Evolutionary conservation across 2,113 vertebrate species (phyloP), one percentile per base, ranked within the genome.

Genomic region (Tichodroma muraria): DNA sequence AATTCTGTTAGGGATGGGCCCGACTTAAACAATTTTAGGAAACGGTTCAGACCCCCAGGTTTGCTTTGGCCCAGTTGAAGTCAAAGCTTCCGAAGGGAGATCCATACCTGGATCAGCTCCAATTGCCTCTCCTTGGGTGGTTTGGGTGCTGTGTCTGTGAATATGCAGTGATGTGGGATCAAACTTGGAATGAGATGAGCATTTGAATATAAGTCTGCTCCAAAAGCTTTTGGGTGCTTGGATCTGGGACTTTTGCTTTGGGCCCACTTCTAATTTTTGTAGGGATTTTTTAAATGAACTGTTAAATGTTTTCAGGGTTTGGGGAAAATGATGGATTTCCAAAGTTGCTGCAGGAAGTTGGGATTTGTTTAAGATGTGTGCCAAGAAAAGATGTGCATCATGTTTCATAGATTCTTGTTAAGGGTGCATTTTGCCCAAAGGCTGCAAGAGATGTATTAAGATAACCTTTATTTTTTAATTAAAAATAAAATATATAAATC

Each of bases 391-490:
- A 88, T 77, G 85, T 85, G 89, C 86, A 85, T 96, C 92, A 25
- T 82, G 96, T 97, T 97, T 95, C 96, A 90, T 66, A 93, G 94
- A 86, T 90, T 97, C 96, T 96, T 96, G 94, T 91, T 89, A 47
- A 96, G 81, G 95, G 92, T 97, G 80, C 88, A 85, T 97, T 96
- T 96, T 88, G 94, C 96, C 88, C 90, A 87, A 96, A 95, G 96
- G 95, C 95, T 97, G 96, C 96, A 95, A 96, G 87, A 97, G 97
- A 97, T 97, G 95, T 97, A 96, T 97, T 97, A 96, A 98, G 96
- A 98, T 97, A 96, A 97, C 96, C 63, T 98, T 97, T 98, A 98
- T 98, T 98, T 98, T 98, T 98, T 98, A 98, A 98, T 97, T 97
- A 98, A 98, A 97, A 98, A 94, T 94, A 89, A 98, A 98, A 97